Conservation (phyloP, 2,888 invertebrate species). For the Keiferia lycopersicella region DNA sequence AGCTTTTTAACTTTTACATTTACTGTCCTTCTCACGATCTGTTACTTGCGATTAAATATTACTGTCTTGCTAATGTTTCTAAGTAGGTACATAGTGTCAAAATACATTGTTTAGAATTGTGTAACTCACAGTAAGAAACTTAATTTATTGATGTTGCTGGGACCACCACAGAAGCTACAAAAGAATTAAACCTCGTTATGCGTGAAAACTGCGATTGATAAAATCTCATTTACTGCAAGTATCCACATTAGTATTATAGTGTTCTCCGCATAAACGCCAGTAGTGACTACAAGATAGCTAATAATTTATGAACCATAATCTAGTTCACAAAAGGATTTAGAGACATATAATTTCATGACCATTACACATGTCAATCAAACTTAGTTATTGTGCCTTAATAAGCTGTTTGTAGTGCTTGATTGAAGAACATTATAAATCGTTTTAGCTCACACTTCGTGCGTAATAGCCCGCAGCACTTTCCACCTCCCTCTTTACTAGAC, state of each 20-base stretch:
- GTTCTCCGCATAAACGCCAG: too few species aligned
- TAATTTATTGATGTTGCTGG: slow-evolving; percentile 2
- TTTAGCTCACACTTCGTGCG: slow-evolving; percentile 12
- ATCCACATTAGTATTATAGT: neutral
- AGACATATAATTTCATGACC: neutral
- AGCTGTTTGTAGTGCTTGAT: slow-evolving; percentile 15
- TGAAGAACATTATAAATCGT: slow-evolving; percentile 20
- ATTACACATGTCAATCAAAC: slow-evolving; percentile 14
- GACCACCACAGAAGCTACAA: slow-evolving; percentile 1
- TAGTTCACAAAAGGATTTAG: neutral
- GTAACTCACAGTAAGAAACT: slow-evolving; percentile 12
- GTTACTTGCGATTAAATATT: slow-evolving; percentile 46
- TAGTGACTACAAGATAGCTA: too few species aligned
- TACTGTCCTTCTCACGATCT: slow-evolving; percentile 64
- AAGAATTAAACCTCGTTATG: slow-evolving; percentile 15
- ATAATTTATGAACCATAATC: neutral
- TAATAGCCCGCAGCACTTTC: slow-evolving; percentile 8
- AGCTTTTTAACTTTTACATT: slow-evolving; percentile 49
- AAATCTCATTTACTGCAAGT: neutral
- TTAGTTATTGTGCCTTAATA: neutral
- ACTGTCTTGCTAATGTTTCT: slow-evolving; percentile 43
- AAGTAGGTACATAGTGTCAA: slow-evolving; percentile 27
- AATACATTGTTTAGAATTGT: slow-evolving; percentile 29
- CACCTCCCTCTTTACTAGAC: slow-evolving; percentile 5
- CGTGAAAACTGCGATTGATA: slow-evolving; percentile 7